phyloP scores from a whole-genome alignment of 2,113 vertebrate genomes.

The Pelodiscus sinensis region DNA sequence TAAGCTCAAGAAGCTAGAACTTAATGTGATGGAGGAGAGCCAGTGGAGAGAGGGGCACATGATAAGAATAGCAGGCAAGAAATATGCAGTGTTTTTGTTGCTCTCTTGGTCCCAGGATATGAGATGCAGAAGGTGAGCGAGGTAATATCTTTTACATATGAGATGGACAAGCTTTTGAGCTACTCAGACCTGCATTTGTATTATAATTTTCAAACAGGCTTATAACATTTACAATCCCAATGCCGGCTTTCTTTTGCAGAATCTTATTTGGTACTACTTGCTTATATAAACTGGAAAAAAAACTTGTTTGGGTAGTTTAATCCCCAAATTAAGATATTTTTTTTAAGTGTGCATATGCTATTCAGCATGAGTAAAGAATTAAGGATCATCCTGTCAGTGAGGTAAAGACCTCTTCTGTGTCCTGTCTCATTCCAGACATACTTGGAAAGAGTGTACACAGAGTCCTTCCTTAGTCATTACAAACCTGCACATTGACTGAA shows the following conservation, averaged over 20 bases:
- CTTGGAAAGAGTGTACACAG: neutral
- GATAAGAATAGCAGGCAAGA: neutral
- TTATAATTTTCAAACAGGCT: neutral
- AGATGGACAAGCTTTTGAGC: neutral
- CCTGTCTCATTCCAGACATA: neutral
- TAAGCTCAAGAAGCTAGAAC: neutral
- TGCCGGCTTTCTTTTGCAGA: neutral
- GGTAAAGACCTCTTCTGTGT: neutral
- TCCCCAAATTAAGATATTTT: neutral
- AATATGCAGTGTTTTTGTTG: accelerated
- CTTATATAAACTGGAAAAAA: neutral
- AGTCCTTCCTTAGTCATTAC: neutral
- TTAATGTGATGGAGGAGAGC: neutral
- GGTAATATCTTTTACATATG: neutral
- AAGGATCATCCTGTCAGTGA: neutral
- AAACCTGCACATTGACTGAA: neutral
- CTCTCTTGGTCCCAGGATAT: neutral
- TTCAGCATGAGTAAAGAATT: neutral
- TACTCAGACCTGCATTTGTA: neutral
- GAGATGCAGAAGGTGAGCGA: neutral
- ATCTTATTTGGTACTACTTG: neutral
- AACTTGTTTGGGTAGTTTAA: neutral
- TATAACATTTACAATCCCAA: neutral
- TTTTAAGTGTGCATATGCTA: neutral
- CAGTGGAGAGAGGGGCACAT: neutral